Evolutionary conservation across 2,797 vertebrate genomes (phyloP), one percentile per base, ranked within the genome.

Genomic region (Oreochromis mossambicus): DNA sequence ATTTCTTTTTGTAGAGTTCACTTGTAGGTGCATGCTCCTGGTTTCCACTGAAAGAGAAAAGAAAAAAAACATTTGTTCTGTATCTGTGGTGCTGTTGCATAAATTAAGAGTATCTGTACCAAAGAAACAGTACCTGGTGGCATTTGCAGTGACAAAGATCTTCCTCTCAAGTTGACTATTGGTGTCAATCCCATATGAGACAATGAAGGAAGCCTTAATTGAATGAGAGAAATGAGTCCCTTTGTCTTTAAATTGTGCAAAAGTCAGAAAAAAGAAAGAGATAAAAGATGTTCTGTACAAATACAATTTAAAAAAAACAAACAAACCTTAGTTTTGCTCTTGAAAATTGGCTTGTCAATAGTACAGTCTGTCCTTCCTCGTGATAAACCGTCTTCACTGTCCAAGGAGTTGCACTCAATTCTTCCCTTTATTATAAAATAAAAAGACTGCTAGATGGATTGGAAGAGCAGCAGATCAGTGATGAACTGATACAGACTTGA

Each of bases 131-230:
- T 43, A 43, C 41, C 41, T 43, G 41, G 41, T 43, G 13, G 13
- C 41, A 43, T 43, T 14, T 43, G 41, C 0, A 43, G 41, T 43
- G 41, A 43, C 0, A 1, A 43, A 43, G 41, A 43, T 43, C 5
- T 43, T 0, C 1, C 41, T 43, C 41, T 2, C 5, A 43, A 43
- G 0, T 43, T 2, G 41, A 43, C 41, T 43, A 3, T 87, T 83
- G 15, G 87, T 61, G 11, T 94, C 90, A 14, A 97, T 94, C 6
- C 96, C 95, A 89, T 97, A 97, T 15, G 94, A 96, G 46, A 96
- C 56, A 6, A 91, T 84, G 75, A 97, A 97, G 10, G 85, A 24
- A 56, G 83, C 94, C 97, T 98, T 61, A 56, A 91, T 81, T 14
- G 75, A 68, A 78, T 50, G 2, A 77, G 8, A 6, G 2, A 32